Evolutionary conservation across 2,797 vertebrate species (phyloP).

Genomic region (Martes flavigula): DNA sequence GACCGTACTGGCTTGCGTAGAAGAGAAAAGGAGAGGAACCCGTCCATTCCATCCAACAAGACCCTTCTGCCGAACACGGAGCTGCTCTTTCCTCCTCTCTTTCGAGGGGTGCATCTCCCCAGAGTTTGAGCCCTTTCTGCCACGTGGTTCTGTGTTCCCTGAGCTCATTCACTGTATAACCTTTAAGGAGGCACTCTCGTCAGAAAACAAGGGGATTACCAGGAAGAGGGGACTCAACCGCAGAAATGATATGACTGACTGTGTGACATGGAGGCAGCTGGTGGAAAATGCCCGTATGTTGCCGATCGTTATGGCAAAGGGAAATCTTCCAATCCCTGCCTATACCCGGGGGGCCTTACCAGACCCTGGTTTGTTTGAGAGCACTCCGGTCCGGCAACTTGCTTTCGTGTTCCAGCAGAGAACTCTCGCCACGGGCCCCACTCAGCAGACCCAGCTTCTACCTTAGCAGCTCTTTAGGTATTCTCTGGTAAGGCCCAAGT

Average conservation of each 20-base stretch:
- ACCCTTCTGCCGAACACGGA: neutral
- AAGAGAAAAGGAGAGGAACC: neutral
- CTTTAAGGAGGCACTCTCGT: neutral
- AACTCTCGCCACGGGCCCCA: neutral
- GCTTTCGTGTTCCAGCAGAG: neutral
- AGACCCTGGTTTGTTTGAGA: neutral
- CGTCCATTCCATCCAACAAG: neutral
- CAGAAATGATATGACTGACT: neutral
- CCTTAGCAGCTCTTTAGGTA: neutral
- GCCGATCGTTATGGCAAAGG: neutral
- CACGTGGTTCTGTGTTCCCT: neutral
- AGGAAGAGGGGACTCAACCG: no score
- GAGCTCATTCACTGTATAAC: neutral
- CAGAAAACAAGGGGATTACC: neutral
- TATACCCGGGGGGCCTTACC: neutral
- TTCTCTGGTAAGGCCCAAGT: neutral
- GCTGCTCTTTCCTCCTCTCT: neutral
- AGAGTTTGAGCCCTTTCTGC: neutral
- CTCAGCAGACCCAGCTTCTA: neutral
- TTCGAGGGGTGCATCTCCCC: neutral
- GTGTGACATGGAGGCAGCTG: neutral
- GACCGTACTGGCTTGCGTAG: neutral
- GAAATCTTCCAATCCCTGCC: neutral
- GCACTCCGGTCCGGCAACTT: neutral
- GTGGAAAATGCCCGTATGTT: neutral